A percentile compares a stretch with the other conserved stretches of the same genome.
Evolutionary conservation across 2,113 vertebrate species (phyloP).

Genomic region (Motacilla alba): DNA sequence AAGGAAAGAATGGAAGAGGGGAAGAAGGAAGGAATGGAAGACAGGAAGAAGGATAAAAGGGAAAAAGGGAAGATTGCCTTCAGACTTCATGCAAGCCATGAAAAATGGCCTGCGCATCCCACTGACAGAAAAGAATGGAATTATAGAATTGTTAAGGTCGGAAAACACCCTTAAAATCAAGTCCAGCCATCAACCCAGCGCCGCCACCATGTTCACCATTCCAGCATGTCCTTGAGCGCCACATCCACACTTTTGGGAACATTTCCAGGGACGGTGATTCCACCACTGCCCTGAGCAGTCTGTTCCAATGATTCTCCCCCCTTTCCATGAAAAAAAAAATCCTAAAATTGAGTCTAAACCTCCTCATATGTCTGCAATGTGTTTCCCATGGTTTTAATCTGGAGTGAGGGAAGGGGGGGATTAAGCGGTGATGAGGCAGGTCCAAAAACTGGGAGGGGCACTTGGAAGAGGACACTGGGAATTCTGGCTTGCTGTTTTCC

Average conservation of each 20-base stretch:
- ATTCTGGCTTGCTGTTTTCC: neutral
- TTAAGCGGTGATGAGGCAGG: neutral
- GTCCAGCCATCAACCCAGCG: neutral
- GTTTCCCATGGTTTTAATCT: neutral
- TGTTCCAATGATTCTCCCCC: neutral
- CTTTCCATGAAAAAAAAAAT: neutral
- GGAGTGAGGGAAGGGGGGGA: neutral
- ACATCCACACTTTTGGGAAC: neutral
- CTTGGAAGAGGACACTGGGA: neutral
- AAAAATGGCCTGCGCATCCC: neutral
- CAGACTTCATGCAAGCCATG: neutral
- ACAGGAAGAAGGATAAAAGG: accelerated
- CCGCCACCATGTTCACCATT: accelerated
- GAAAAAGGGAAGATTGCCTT: neutral
- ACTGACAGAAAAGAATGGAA: neutral
- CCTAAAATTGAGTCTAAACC: neutral
- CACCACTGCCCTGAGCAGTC: neutral
- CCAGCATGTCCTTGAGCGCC: accelerated
- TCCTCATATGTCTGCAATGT: accelerated
- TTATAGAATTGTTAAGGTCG: accelerated
- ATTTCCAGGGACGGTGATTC: neutral
- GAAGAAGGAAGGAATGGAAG: no score
- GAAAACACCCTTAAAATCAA: neutral
- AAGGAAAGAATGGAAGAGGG: accelerated
- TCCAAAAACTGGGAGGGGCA: neutral